A percentile compares a stretch with the other conserved stretches of the same genome.
These are phyloP conservation scores for Enteromius afrohamiltoni DNA, from an alignment of 2,797 vertebrate genomes.

Conservation along the genomic window DNA sequence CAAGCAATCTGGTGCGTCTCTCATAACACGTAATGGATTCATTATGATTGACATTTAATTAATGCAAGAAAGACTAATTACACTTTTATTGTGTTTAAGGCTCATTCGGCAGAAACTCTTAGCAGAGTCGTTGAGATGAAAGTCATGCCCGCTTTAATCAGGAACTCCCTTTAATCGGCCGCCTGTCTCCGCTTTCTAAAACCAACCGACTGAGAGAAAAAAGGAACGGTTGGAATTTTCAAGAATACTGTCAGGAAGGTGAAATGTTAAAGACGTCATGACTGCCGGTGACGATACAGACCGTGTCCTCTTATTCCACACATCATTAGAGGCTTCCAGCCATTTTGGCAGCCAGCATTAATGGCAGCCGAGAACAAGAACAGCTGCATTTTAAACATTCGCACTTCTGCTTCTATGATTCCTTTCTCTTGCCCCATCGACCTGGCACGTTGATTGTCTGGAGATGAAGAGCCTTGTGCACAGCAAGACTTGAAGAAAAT, in stretches of 20 bases:
- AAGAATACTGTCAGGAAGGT: conserved; percentile 48
- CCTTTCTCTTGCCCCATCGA: conserved; percentile 39
- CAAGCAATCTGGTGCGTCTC: conserved; percentile 14
- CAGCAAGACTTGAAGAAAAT: conserved; percentile 48
- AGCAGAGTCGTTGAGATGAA: conserved; percentile 19
- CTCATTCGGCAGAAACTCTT: conserved; percentile 15
- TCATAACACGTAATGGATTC: conserved; percentile 35
- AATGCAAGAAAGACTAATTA: conserved; percentile 39
- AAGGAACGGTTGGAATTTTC: conserved; percentile 46
- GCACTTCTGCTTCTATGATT: conserved; percentile 27
- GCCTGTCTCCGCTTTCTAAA: conserved; percentile 36
- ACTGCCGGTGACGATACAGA: conserved; percentile 41
- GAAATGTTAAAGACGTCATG: conserved; percentile 54
- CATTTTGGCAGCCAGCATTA: conserved; percentile 43
- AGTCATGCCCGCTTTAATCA: conserved; percentile 38
- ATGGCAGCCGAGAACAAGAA: conserved; percentile 46
- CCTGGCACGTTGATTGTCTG: conserved; percentile 27
- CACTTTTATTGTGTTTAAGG: conserved; percentile 33
- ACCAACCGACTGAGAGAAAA: neutral
- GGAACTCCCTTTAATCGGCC: conserved; percentile 31
- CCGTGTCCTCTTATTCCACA: conserved; percentile 44
- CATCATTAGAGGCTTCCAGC: conserved; percentile 54
- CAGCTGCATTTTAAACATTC: conserved; percentile 42
- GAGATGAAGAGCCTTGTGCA: conserved; percentile 45
- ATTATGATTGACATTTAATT: conserved; percentile 45